phyloP scores from a whole-genome alignment of 2,888 invertebrate species.

The Cryptocephalus primarius region DNA sequence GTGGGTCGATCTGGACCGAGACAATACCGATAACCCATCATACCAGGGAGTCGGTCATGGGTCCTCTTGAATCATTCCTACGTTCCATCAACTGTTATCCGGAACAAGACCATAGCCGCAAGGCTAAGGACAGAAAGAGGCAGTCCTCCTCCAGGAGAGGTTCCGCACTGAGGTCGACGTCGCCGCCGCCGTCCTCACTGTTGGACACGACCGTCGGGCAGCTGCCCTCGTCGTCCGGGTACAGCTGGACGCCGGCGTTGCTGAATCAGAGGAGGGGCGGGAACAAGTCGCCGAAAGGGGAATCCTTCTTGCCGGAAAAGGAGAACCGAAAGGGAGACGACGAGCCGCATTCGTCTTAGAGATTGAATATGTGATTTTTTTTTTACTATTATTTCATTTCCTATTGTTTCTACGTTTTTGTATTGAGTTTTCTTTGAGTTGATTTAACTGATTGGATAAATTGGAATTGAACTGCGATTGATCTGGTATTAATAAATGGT shows the following conservation, averaged over 20 bases:
- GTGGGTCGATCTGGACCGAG: slow-evolving; percentile 21
- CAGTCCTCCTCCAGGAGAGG: slow-evolving; percentile 10
- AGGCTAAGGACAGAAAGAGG: slow-evolving; percentile 16
- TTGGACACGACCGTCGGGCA: slow-evolving; percentile 9
- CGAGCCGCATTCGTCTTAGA: slow-evolving; percentile 21
- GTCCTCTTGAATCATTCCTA: slow-evolving; percentile 33
- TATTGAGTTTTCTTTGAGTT: no score
- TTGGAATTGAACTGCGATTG: no score
- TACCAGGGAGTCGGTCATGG: slow-evolving; percentile 30
- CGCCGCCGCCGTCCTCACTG: slow-evolving; percentile 19
- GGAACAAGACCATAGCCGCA: slow-evolving; percentile 26
- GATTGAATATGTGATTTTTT: no score
- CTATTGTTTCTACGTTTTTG: no score
- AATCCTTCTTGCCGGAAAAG: slow-evolving; percentile 29
- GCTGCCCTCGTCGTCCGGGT: slow-evolving; percentile 19
- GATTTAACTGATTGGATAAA: no score
- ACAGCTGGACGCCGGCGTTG: slow-evolving; percentile 36
- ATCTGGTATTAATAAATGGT: no score
- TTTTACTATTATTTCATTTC: no score
- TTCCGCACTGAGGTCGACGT: slow-evolving; percentile 12
- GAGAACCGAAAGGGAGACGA: slow-evolving; percentile 22
- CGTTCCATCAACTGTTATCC: slow-evolving; percentile 33
- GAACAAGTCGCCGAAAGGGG: slow-evolving; percentile 21
- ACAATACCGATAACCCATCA: slow-evolving; percentile 23
- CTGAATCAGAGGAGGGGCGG: slow-evolving; percentile 26